Base-by-base conservation (phyloP, 2,113 vertebrate species). In the Solea senegalensis region DNA sequence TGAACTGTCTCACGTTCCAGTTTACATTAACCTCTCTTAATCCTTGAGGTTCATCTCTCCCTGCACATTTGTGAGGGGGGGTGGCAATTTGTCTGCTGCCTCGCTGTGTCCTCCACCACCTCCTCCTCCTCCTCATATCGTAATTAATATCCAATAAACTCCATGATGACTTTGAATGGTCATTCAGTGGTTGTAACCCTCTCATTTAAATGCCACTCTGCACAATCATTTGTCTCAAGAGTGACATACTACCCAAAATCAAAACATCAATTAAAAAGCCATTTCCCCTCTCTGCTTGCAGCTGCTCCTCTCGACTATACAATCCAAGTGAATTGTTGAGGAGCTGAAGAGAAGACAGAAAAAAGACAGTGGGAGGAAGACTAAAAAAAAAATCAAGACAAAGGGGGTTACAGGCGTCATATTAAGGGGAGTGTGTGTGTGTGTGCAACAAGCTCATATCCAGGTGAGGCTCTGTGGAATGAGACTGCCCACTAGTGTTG, bases 211-310 rank as follows among this genome's bases (percentile, higher is more conserved):
- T 87, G 78, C 76, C 85, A 86, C 81, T 85, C 68, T 58, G 65
- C 72, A 63, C 60, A 72, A 62, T 87, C 48, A 56, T 73, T 72
- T 82, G 72, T 72, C 63, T 80, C 79, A 68, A 85, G 85, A 87
- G 80, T 87, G 80, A 91, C 84, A 80, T 76, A 80, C 71, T 65
- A 75, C 44, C 72, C 65, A 51, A 81, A 91, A 89, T 86, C 81
- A 88, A 90, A 91, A 82, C 83, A 86, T 83, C 81, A 82, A 92
- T 90, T 89, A 88, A 90, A 90, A 89, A 83, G 68, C 73, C 71
- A 89, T 87, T 88, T 73, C 74, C 78, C 27, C 15, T 21, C n/a
- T 58, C 56, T 21, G 61, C 63, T 69, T 80, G 87, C 78, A 81
- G 76, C 86, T 85, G 76, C 73, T 83, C 63, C 65, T 40, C 34